These are phyloP conservation scores for Larimichthys crocea DNA, from an alignment of 2,113 vertebrate species.

Conservation along the genomic window DNA sequence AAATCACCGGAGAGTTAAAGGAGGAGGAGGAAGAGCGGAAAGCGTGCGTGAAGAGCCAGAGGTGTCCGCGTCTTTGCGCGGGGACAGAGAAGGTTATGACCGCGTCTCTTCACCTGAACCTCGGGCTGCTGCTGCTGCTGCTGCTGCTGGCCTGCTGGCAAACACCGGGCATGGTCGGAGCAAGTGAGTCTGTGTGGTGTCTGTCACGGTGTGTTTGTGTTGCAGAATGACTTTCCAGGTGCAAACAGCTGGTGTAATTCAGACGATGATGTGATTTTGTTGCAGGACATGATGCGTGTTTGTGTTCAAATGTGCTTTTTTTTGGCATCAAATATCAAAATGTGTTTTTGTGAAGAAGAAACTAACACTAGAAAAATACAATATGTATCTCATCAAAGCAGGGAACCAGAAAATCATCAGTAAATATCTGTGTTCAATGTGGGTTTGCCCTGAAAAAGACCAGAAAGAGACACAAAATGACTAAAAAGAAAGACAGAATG, in stretches of 20 bases:
- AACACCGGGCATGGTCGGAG: slow-evolving; percentile 57
- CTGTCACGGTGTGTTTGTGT: not conserved
- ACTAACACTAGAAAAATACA: not conserved
- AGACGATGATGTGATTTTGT: not conserved
- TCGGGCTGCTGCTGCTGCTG: slow-evolving; percentile 67
- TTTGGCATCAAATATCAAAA: not conserved
- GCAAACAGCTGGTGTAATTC: not conserved
- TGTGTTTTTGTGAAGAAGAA: no score
- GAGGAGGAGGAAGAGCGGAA: not conserved
- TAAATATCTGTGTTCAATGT: no score
- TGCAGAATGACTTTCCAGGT: not conserved
- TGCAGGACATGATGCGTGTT: not conserved
- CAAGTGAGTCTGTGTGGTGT: slow-evolving; percentile 60
- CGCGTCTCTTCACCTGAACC: slow-evolving; percentile 60
- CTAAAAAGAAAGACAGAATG: no score
- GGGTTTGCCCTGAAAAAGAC: no score
- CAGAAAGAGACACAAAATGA: no score
- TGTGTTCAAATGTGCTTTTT: not conserved
- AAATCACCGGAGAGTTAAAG: slow-evolving; percentile 7
- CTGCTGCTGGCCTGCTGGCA: slow-evolving; percentile 66
- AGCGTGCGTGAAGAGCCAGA: slow-evolving; percentile 32
- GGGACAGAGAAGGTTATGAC: slow-evolving; percentile 60
- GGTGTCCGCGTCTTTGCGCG: slow-evolving; percentile 9
- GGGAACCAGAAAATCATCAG: no score
- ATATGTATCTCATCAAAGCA: not conserved